Conservation (phyloP, 2,113 vertebrate species). For the Seriola aureovittata region DNA sequence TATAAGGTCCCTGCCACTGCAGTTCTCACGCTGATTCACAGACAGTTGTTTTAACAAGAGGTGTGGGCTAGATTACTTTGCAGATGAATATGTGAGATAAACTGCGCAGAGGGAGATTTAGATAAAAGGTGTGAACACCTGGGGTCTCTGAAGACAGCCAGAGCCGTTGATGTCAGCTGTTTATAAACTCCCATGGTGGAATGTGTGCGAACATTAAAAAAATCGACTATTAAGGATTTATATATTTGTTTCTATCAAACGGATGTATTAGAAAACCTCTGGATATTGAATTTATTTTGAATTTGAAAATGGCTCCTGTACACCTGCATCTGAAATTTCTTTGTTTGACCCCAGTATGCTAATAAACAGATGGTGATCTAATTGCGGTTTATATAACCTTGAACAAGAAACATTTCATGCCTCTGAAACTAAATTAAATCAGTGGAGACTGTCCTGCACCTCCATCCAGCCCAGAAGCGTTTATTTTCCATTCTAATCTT, state of each 20-base stretch:
- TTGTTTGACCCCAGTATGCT: conserved; percentile 13
- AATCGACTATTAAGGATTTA: background rate
- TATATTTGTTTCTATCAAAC: background rate
- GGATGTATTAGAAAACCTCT: background rate
- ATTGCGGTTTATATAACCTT: conserved; percentile 30
- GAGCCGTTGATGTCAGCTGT: conserved; percentile 17
- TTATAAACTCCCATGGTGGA: conserved; percentile 2
- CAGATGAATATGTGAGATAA: conserved; percentile 33
- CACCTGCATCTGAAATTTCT: background rate
- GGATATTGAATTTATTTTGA: conserved; percentile 15
- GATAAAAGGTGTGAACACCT: conserved; percentile 53
- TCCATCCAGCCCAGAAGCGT: background rate
- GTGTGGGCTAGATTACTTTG: conserved; percentile 7
- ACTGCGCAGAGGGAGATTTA: conserved; percentile 13
- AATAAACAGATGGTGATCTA: conserved; percentile 37
- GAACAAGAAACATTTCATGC: conserved; percentile 32
- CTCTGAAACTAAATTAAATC: conserved; percentile 31
- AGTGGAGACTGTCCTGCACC: background rate
- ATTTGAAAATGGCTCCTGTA: conserved; percentile 12
- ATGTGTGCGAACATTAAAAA: background rate
- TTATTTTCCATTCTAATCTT: conserved; percentile 2
- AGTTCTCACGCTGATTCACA: conserved; percentile 27
- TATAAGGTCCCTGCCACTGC: conserved; percentile 32
- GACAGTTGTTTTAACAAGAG: conserved; percentile 10
- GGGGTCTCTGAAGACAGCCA: conserved; percentile 19